A percentile compares a stretch with the other conserved stretches of the same genome.
phyloP scores from a whole-genome alignment of 2,113 vertebrate genomes.

The Spilogale gracilis region DNA sequence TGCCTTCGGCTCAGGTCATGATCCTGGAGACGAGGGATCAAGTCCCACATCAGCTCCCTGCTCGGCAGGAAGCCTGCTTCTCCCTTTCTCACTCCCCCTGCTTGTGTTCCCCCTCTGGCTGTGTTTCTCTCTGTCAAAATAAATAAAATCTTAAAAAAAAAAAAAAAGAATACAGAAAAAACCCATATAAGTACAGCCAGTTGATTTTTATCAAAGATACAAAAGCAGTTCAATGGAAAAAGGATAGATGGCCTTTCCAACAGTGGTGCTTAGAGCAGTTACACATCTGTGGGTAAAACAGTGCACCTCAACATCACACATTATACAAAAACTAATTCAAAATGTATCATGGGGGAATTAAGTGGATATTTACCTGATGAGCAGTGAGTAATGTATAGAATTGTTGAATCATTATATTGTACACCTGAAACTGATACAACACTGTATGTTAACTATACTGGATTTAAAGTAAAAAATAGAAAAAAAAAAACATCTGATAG shows the following conservation, averaged over 20 bases:
- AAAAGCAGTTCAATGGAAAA: slow-evolving; percentile 6
- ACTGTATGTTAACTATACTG: background rate
- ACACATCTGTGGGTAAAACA: background rate
- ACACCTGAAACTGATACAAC: background rate
- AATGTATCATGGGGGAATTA: background rate
- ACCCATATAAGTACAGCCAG: background rate
- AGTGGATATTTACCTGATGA: background rate
- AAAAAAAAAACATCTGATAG: background rate
- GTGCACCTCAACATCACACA: background rate
- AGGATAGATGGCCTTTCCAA: background rate
- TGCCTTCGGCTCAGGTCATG: too few relatives aligned
- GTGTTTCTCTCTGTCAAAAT: too few relatives aligned
- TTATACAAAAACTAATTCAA: slow-evolving; percentile 8
- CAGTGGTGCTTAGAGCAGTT: slow-evolving; percentile 2
- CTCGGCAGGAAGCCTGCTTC: too few relatives aligned
- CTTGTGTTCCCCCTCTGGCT: too few relatives aligned
- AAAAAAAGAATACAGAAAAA: background rate
- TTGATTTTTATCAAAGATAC: slow-evolving; percentile 32
- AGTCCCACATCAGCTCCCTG: too few relatives aligned
- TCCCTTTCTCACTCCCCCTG: too few relatives aligned
- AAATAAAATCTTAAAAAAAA: too few relatives aligned
- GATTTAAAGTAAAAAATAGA: background rate
- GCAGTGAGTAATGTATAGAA: background rate
- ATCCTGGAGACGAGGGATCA: too few relatives aligned
- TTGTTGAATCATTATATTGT: background rate